Percentiles rank a stretch among this genome's conserved stretches.
Evolutionary conservation across 2,113 vertebrate species (phyloP).

Genomic region (Rhombomys opimus): DNA sequence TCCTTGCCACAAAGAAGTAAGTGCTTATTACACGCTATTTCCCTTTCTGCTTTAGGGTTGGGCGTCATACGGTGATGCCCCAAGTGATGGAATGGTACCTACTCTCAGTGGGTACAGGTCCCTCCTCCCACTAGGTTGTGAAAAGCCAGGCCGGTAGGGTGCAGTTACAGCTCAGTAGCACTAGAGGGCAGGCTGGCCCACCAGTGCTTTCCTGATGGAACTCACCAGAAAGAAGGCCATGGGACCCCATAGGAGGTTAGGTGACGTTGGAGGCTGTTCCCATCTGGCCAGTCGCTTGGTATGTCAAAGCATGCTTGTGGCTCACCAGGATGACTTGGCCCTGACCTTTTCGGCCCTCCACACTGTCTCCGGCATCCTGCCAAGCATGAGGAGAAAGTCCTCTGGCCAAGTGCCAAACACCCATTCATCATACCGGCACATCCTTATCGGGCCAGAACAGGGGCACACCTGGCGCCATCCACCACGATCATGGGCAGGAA

Average conservation of each 20-base stretch:
- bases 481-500: background rate
- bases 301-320: background rate
- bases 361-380: background rate
- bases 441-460: background rate
- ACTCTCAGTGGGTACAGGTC: background rate
- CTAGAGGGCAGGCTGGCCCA: constrained; percentile 74
- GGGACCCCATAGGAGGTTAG: background rate
- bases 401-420: constrained; percentile 26
- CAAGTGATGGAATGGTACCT: background rate
- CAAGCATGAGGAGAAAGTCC: constrained; percentile 56
- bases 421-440: background rate
- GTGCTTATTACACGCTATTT: background rate
- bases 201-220: background rate
- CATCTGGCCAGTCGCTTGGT: background rate
- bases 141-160: background rate
- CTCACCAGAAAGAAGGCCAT: background rate
- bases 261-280: background rate
- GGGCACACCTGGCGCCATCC: background rate
- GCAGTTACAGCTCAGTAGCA: background rate
- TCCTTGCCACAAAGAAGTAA: background rate
- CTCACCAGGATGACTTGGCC: background rate
- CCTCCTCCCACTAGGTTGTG: background rate
- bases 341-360: constrained; percentile 23
- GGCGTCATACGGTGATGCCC: background rate
- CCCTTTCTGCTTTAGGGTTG: background rate